Evolutionary conservation across 2,888 invertebrate genomes (phyloP), one percentile per base, ranked within the genome.

Genomic region (Ecliptopera silaceata): DNA sequence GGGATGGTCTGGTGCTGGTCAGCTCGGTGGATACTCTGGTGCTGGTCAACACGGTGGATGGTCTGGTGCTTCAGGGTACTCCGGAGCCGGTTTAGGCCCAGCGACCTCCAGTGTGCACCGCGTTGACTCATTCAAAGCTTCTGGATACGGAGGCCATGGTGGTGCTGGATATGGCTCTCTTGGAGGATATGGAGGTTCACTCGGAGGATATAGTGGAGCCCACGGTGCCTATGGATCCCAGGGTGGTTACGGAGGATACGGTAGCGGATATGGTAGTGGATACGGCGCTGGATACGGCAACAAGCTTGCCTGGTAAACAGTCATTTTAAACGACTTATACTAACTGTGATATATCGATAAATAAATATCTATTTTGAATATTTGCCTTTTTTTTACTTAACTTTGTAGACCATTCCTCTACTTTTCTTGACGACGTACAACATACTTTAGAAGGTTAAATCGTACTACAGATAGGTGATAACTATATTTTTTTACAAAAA

Each of bases 101-200:
- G 74, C 73, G n/a, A 69, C 70, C 4, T 77, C 77, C 1, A 66
- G 69, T 10, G 63, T 65, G n/a, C 65, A 65, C 44, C 65, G 65
- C 11, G 61, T 63, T 20, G 65, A 65, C 31, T 56, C 59, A n/a
- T 61, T 51, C 44, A 58, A 52, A 50, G 47, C 38, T 48, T 49
- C 56, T 15, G 53, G 54, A 15, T 59, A 55, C 26, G 53, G 53
- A 26, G 20, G 42, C 13, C 38, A 31, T 34, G 58, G 63, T 22
- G 52, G 48, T 4, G 26, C 26, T 26, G 26, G 26, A 26, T 59
- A 59, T 43, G 52, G 46, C 3, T 31, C 52, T 29, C 50, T 39
- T 26, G 64, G 61, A 4, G 64, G 63, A 22, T 59, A 59, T 44
- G 56, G 59, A 36, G 52, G 59, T n/a, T 34, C 43, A 20, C 18